Evolutionary conservation across 2,888 invertebrate genomes (phyloP).

Genomic region (Acleris cristana): DNA sequence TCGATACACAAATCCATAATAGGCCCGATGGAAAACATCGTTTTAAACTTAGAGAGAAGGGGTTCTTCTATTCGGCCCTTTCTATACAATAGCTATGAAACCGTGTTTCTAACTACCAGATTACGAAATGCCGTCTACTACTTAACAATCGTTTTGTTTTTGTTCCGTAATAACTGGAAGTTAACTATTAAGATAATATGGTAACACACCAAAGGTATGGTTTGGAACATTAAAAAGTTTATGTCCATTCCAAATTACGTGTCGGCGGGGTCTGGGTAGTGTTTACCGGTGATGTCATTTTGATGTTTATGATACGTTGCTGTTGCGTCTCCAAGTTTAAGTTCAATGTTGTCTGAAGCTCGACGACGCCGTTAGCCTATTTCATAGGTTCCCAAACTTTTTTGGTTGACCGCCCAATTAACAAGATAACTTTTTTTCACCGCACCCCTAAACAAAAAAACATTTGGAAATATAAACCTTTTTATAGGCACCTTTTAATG

Average conservation of each 20-base stretch:
- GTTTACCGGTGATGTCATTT: slow-evolving; percentile 28
- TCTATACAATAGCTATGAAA: slow-evolving; percentile 45
- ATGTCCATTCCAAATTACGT: slow-evolving; percentile 33
- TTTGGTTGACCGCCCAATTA: no score
- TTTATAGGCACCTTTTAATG: no score
- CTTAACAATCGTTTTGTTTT: slow-evolving; percentile 47
- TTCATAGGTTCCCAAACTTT: no score
- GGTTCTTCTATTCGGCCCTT: neutral
- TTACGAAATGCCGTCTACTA: slow-evolving; percentile 43
- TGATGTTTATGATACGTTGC: slow-evolving; percentile 1
- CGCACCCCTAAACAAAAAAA: no score
- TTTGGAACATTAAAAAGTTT: slow-evolving; percentile 20
- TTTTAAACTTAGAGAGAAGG: neutral
- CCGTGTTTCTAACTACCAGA: slow-evolving; percentile 48
- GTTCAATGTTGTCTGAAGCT: neutral
- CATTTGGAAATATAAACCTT: no score
- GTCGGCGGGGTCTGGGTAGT: slow-evolving; percentile 27
- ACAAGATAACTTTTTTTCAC: no score
- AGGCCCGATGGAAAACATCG: no score
- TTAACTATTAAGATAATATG: slow-evolving; percentile 50
- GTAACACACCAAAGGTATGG: slow-evolving; percentile 14
- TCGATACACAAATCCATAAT: no score
- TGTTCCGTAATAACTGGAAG: slow-evolving; percentile 51
- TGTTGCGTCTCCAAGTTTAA: neutral
- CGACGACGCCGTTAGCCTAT: no score